These are phyloP conservation scores for Netelia virgata DNA, from an alignment of 2,888 invertebrate species.

Conservation along the genomic window DNA sequence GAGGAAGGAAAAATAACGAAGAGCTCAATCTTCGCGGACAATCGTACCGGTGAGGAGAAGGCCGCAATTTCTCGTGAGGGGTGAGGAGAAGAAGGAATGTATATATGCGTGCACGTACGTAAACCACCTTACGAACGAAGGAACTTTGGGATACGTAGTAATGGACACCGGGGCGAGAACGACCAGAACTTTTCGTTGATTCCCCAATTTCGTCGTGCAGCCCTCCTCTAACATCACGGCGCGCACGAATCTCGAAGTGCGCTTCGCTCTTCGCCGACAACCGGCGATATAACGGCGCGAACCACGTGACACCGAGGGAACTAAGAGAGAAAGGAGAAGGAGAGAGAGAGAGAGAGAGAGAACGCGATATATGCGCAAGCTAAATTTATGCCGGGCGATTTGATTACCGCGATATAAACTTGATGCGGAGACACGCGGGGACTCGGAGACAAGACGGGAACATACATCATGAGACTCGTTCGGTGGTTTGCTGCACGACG, in stretches of 20 bases:
- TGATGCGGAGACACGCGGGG: slow-evolving; percentile 81
- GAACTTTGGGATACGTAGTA: neutral
- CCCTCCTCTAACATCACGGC: slow-evolving; percentile 18
- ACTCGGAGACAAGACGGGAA: slow-evolving; percentile 82
- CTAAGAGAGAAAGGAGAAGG: neutral
- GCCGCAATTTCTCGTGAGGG: slow-evolving; percentile 25
- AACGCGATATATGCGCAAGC: slow-evolving; percentile 63
- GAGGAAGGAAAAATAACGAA: slow-evolving; percentile 29
- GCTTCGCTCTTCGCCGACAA: slow-evolving; percentile 54
- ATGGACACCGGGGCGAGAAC: slow-evolving; percentile 43
- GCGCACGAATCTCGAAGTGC: slow-evolving; percentile 42
- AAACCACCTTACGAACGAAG: slow-evolving; percentile 24
- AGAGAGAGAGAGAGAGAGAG: slow-evolving; percentile 28
- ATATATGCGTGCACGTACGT: slow-evolving; percentile 24
- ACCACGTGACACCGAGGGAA: slow-evolving; percentile 10
- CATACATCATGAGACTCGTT: slow-evolving; percentile 83
- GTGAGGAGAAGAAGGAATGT: neutral
- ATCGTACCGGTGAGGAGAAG: slow-evolving; percentile 33
- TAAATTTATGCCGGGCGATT: slow-evolving; percentile 81
- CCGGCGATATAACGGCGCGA: slow-evolving; percentile 79
- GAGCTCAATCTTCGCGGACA: slow-evolving; percentile 53
- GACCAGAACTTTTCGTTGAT: slow-evolving; percentile 61
- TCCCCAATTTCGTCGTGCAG: slow-evolving; percentile 64
- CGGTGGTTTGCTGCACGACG: slow-evolving; percentile 71
- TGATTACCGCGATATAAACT: slow-evolving; percentile 84